A percentile compares a stretch with the other conserved stretches of the same genome.
phyloP scores from a whole-genome alignment of 2,888 invertebrate species.

The Desoria tigrina region DNA sequence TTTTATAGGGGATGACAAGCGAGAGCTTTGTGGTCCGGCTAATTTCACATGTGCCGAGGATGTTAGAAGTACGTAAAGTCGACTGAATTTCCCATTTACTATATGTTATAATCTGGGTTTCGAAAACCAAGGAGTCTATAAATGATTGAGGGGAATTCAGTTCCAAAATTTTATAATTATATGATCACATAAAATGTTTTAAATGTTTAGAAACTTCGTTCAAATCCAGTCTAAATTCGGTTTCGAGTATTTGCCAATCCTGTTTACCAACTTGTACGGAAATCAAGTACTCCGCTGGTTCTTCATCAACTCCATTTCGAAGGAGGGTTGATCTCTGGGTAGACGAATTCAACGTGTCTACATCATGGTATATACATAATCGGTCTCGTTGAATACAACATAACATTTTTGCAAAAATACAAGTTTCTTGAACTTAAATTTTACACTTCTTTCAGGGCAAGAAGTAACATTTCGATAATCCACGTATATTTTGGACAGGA shows the following conservation, averaged over 20 bases:
- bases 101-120: no score
- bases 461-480: conserved; percentile 22
- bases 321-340: conserved; percentile 40
- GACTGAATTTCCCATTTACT: background rate
- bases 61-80: conserved; percentile 6
- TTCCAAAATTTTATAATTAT: no score
- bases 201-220: conserved; percentile 19
- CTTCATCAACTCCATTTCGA: conserved; percentile 33
- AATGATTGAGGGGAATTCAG: no score
- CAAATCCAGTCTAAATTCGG: conserved; percentile 26
- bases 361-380: conserved; percentile 24
- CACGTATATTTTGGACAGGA: conserved; percentile 21
- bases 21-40: conserved; percentile 14
- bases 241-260: conserved; percentile 21
- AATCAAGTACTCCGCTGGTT: conserved; percentile 28
- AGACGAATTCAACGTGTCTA: conserved; percentile 26
- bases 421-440: background rate
- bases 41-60: conserved; percentile 9
- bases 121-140: no score
- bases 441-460: conserved; percentile 22
- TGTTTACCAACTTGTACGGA: conserved; percentile 39
- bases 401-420: background rate
- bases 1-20: conserved; percentile 27
- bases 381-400: no score
- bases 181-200: no score